Base-by-base conservation (phyloP, 2,888 invertebrate genomes). In the Galeopsomyia nigrocyanea region DNA sequence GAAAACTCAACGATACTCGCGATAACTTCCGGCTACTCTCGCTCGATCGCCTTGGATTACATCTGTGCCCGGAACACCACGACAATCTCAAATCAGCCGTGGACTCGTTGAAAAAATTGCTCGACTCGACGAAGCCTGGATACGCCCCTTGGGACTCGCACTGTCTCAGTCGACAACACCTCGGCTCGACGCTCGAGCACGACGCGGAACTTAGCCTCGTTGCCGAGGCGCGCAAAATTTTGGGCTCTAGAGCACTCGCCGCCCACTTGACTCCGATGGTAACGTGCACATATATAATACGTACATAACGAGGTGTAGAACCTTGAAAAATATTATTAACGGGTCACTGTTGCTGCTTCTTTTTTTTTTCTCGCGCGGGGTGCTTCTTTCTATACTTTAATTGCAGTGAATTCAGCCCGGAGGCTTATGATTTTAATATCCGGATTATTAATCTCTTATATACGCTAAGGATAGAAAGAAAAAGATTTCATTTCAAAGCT, bases 201-300 rank as follows among this genome's bases (percentile, higher is more conserved):
- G 56, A 16, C 46, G 17, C 53, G 16, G 46, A 39, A 6, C n/a
- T 47, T 2, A 16, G 26, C 16, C 46, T 55, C 10, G 49, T 68
- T 5, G n/a, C 5, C 19, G 19, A 68, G 9, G 64, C 70, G 17
- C 39, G 9, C 14, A 14, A 71, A 17, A 56, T 68, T 31, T 72
- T 78, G 49, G 14, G 0, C 7, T 51, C 26, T 2, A 57, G 73
- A 62, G 68, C 26, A 0, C n/a, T 80, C 26, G 70, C 72, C 3
- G 75, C 77, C 13, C 81, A 81, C 75, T 73, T 81, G 9, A 77
- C 77, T 56, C 77, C 80, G 3, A 78, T 80, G 80, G 80, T 78
- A 31, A 63, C 13, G 55, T 53, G 46, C 22, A 5, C 26, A 39
- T 31, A 10, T 10, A 39, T 39, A 10, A 39, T 9, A 39, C 39